These are phyloP conservation scores for Emydoidea blandingii DNA, from an alignment of 2,797 vertebrate species.

Conservation along the genomic window DNA sequence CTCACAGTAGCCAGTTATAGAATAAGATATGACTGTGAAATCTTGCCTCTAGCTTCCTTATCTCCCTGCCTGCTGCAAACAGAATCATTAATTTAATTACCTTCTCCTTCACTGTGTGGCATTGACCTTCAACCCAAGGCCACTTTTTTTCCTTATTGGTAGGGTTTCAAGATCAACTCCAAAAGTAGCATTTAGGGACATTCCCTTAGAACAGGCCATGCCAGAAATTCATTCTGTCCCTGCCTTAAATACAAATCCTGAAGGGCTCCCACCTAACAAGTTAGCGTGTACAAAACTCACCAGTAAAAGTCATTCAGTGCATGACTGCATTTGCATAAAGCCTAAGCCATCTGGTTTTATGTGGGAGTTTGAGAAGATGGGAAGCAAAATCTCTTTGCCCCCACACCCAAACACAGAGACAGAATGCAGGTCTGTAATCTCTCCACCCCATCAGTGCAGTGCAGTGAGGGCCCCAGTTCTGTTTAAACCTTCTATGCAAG, in stretches of 20 bases:
- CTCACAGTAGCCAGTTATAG: not conserved
- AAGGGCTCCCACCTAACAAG: not conserved
- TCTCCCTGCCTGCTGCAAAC: not conserved
- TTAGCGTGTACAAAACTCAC: not conserved
- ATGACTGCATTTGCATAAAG: too few relatives aligned
- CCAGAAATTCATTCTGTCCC: fast-evolving
- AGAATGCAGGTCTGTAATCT: not conserved
- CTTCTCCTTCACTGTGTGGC: not conserved
- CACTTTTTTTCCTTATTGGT: fast-evolving
- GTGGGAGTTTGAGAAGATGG: not conserved
- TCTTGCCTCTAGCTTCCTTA: not conserved
- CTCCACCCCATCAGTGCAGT: not conserved
- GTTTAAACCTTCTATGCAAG: too few relatives aligned
- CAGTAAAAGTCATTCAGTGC: not conserved
- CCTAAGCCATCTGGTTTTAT: not conserved
- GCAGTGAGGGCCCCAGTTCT: not conserved
- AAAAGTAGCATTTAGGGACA: not conserved
- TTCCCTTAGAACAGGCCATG: not conserved
- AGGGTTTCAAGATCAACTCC: not conserved
- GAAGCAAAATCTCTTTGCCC: too few relatives aligned
- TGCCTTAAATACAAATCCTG: not conserved
- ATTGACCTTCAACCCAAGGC: not conserved
- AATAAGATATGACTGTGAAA: not conserved
- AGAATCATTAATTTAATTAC: not conserved
- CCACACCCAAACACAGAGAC: not conserved